Evolutionary conservation across 2,888 invertebrate genomes (phyloP).

Genomic region (Cerastis leucographa): DNA sequence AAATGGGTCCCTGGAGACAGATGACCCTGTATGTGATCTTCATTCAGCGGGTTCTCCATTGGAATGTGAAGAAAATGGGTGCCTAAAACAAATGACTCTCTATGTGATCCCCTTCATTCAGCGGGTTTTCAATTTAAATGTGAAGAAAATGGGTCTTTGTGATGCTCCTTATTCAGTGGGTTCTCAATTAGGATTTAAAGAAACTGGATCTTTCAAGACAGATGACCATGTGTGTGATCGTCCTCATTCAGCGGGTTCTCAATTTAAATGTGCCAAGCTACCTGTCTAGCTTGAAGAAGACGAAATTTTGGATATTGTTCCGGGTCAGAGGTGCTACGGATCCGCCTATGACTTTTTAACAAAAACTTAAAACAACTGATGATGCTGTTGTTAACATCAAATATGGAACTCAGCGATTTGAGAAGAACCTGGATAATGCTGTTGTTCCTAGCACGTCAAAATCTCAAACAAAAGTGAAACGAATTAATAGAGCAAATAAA

Average conservation of each 20-base stretch:
- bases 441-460: conserved; percentile 28
- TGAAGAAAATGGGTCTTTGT: background rate
- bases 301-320: conserved; percentile 15
- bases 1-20: conserved; percentile 23
- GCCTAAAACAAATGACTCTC: background rate
- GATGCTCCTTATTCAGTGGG: too few species aligned
- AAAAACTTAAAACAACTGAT: background rate
- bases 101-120: background rate
- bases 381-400: too few species aligned
- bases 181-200: background rate
- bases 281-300: conserved; percentile 22
- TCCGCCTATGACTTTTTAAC: conserved; percentile 17
- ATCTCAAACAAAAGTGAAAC: conserved; percentile 23
- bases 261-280: conserved; percentile 17
- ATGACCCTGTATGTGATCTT: conserved; percentile 3
- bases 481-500: conserved; percentile 35
- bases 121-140: background rate
- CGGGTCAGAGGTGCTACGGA: conserved; percentile 12
- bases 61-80: conserved; percentile 3
- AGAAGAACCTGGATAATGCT: conserved; percentile 12
- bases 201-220: conserved; percentile 1
- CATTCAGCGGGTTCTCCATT: conserved; percentile 1
- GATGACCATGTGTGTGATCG: background rate
- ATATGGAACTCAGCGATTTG: background rate
- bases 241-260: background rate